Percentiles rank a stretch among this genome's conserved stretches.
Conservation (phyloP, 2,888 invertebrate genomes). For the Volucella inflata region DNA sequence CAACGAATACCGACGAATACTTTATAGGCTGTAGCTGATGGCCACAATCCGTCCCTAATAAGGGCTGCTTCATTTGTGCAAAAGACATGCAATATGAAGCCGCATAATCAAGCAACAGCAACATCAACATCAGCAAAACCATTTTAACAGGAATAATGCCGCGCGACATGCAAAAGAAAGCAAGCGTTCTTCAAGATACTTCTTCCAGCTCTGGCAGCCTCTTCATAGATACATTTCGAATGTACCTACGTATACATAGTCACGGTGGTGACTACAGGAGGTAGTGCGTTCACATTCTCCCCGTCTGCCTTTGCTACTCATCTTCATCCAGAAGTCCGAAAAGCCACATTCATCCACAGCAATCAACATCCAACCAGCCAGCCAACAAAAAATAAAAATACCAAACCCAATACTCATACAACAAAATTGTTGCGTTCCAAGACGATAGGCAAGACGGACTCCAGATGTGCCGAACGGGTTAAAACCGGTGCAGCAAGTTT, state of each 20-base stretch:
- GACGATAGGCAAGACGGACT: slow-evolving; percentile 5
- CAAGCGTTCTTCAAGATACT: slow-evolving; percentile 47
- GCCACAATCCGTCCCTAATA: slow-evolving; percentile 31
- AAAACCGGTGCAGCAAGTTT: slow-evolving; percentile 72
- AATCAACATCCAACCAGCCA: neutral
- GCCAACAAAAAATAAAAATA: slow-evolving; percentile 2
- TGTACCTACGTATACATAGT: too few species aligned
- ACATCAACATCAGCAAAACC: slow-evolving; percentile 15
- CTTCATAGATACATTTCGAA: slow-evolving; percentile 26
- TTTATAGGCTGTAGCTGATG: slow-evolving; percentile 33
- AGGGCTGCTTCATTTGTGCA: slow-evolving; percentile 29
- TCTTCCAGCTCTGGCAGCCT: slow-evolving; percentile 17
- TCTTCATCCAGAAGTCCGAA: neutral
- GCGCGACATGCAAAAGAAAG: slow-evolving; percentile 47
- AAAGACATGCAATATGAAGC: slow-evolving; percentile 36
- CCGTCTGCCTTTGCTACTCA: slow-evolving; percentile 1
- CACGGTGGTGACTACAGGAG: slow-evolving; percentile 32
- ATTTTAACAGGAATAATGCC: slow-evolving; percentile 31
- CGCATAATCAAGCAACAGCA: neutral
- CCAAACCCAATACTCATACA: too few species aligned
- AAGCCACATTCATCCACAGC: neutral
- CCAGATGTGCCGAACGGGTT: slow-evolving; percentile 12
- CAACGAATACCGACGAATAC: too few species aligned
- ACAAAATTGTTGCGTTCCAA: slow-evolving; percentile 60
- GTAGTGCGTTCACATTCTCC: slow-evolving; percentile 45